Evolutionary conservation across 1,140 invertebrate genomes (phyloP).

Genomic region (Philopotamus ludificatus): DNA sequence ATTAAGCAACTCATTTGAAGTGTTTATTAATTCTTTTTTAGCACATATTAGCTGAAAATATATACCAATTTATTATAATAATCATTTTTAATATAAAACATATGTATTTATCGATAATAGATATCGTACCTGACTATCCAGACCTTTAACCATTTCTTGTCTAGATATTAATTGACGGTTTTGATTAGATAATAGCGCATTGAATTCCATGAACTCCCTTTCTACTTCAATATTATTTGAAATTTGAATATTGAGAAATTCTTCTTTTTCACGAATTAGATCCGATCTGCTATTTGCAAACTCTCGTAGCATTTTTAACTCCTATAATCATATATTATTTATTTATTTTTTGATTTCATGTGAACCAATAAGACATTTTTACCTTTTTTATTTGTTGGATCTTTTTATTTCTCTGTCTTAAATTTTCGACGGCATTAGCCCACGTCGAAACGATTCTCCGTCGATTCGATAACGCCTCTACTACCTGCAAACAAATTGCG

Average conservation of each 20-base stretch:
- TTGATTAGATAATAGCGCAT: conserved; percentile 44
- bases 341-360: background rate
- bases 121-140: conserved; percentile 47
- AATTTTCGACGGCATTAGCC: conserved; percentile 57
- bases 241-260: conserved; percentile 51
- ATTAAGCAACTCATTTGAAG: conserved; percentile 7
- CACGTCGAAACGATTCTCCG: conserved; percentile 55
- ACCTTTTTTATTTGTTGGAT: conserved; percentile 56
- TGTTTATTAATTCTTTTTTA: conserved; percentile 11
- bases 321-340: conserved; percentile 23
- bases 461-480: conserved; percentile 51
- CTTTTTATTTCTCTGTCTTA: conserved; percentile 57
- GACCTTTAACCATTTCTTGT: conserved; percentile 42
- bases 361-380: conserved; percentile 1
- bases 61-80: conserved; percentile 6
- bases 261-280: conserved; percentile 47
- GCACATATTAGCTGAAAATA: conserved; percentile 3
- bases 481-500: conserved; percentile 45
- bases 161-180: conserved; percentile 42
- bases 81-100: conserved; percentile 1
- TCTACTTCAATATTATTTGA: conserved; percentile 48
- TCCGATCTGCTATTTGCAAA: conserved; percentile 44
- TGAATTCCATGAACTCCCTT: conserved; percentile 44
- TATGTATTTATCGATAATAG: conserved; percentile 3
- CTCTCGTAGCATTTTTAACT: conserved; percentile 31